Base-by-base conservation (phyloP, 2,888 invertebrate genomes). In the Drosophila hamatofila region DNA sequence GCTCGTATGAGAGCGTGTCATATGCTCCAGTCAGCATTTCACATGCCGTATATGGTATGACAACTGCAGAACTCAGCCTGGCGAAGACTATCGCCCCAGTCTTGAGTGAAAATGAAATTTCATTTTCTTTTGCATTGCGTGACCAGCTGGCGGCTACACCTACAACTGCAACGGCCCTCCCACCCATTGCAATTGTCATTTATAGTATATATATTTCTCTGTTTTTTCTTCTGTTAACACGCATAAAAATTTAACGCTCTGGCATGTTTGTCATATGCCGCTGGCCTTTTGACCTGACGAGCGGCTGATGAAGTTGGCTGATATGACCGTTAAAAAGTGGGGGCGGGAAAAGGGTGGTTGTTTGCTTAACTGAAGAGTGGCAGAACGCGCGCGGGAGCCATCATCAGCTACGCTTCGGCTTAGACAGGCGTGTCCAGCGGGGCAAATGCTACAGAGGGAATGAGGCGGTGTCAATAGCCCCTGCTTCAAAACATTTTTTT, bases 161-260 rank as follows among this genome's bases (percentile, higher is more conserved):
- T 83, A 75, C 72, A 83, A 75, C 71, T 78, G 75, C 88, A 83
- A 41, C 58, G 75, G 49, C 55, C 56, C 37, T 37, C 58, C 37
- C 48, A 39, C 48, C 64, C 44, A 56, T 5, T 72, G 68, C 75
- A 78, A 62, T 72, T 77, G 70, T 66, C 65, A 66, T 64, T 52
- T 52, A 64, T 48, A 27, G 12, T n/a, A 21, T 46, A 41, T 44
- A 21, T 56, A 21, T 56, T 48, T 33, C 23, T 49, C n/a, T 54
- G 21, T 66, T 58, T 33, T 21, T 46, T 8, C 66, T 51, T 42
- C 62, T 55, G 60, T 52, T 48, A 33, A 63, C 89, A 86, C 88
- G 85, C 89, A 88, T 89, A 63, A 82, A 87, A 87, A 78, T 86
- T 87, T 89, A 86, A 87, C 81, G 89, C 85, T 77, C 77, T 84